phyloP scores from a whole-genome alignment of 1,140 invertebrate genomes.

The Brachionus koreanus region DNA sequence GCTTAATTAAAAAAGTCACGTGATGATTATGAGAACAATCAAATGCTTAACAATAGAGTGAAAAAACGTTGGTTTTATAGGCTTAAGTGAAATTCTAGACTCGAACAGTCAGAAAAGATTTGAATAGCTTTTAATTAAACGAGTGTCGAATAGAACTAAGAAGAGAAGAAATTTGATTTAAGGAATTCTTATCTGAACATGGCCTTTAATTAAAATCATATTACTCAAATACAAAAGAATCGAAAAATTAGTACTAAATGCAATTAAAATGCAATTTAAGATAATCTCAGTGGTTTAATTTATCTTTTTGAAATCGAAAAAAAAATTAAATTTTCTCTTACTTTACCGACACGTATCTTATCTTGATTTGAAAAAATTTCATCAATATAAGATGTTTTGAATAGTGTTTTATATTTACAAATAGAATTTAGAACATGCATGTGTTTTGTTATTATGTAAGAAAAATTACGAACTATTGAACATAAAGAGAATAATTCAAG shows the following conservation, averaged over 20 bases:
- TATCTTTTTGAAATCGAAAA: background rate
- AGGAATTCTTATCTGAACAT: slow-evolving; percentile 1
- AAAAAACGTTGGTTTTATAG: slow-evolving; percentile 10
- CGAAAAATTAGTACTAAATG: background rate
- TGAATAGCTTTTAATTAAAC: slow-evolving; percentile 19
- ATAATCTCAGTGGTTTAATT: background rate
- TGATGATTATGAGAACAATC: background rate
- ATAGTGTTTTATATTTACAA: too few species aligned
- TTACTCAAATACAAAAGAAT: slow-evolving; percentile 12
- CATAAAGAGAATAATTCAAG: slow-evolving; percentile 33
- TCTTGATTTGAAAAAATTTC: slow-evolving; percentile 21
- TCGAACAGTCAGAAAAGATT: background rate
- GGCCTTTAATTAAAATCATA: slow-evolving; percentile 38
- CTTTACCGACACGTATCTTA: background rate
- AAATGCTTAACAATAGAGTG: background rate
- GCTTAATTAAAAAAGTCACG: too few species aligned
- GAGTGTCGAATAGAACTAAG: slow-evolving; percentile 10
- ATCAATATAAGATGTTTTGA: background rate
- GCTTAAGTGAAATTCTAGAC: background rate
- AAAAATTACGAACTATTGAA: background rate
- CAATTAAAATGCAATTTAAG: slow-evolving; percentile 39
- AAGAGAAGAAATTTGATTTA: background rate
- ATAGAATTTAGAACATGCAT: background rate
- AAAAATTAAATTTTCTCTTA: background rate
- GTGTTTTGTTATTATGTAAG: background rate